Conservation (phyloP, 2,888 invertebrate species). For the Pandemis corylana region DNA sequence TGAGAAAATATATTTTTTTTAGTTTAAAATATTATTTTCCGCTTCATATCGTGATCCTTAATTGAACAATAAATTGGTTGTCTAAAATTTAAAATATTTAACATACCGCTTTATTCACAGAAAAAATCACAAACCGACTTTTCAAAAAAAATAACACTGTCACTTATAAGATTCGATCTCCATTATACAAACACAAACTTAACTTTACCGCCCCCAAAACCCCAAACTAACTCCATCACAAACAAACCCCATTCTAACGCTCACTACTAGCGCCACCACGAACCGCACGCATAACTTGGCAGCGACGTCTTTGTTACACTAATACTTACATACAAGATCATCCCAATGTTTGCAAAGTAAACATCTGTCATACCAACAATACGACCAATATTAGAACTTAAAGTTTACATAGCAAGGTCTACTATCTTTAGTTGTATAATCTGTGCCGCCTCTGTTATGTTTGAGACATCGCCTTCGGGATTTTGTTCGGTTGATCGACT, state of each 20-base stretch:
- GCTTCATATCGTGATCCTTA: not conserved
- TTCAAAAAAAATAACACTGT: conserved; percentile 50
- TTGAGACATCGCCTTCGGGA: conserved; percentile 49
- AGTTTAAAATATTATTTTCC: not conserved
- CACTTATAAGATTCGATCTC: conserved; percentile 72
- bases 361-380: conserved; percentile 65
- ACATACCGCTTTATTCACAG: too few relatives aligned
- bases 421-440: not conserved
- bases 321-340: conserved; percentile 59
- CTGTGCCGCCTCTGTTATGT: conserved; percentile 55
- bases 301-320: conserved; percentile 61
- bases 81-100: too few relatives aligned
- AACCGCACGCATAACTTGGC: conserved; percentile 26
- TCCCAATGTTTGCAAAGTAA: conserved; percentile 58
- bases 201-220: not conserved
- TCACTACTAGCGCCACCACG: not conserved
- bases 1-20: too few relatives aligned
- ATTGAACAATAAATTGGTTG: too few relatives aligned
- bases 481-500: conserved; percentile 43
- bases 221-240: conserved; percentile 1
- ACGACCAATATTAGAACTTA: conserved; percentile 1
- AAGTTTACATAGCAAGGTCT: not conserved
- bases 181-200: conserved; percentile 55
- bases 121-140: conserved; percentile 2
- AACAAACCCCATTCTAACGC: conserved; percentile 11